Evolutionary conservation across 1,140 invertebrate species (phyloP).

Genomic region (Physella acuta): DNA sequence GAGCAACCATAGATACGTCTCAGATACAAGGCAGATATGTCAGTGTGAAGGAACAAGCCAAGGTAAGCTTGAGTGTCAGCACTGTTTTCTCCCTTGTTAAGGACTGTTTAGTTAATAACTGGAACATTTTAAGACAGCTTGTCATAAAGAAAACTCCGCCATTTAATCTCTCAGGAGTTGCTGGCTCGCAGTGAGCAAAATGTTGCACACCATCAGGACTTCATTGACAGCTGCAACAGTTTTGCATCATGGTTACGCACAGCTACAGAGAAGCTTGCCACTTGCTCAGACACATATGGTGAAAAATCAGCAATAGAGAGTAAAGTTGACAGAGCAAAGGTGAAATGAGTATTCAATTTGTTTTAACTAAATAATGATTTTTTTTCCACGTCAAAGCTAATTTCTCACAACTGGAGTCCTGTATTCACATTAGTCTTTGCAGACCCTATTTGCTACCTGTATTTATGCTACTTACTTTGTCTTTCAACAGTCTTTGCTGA

Average conservation of each 20-base stretch:
- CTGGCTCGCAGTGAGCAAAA: conserved; percentile 57
- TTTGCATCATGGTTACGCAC: conserved; percentile 88
- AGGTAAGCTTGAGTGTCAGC: conserved; percentile 63
- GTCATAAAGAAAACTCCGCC: too few species aligned
- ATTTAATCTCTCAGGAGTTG: conserved; percentile 62
- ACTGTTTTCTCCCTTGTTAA: too few species aligned
- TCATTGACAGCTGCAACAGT: conserved; percentile 77
- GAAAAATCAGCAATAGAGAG: conserved; percentile 82
- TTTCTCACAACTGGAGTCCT: too few species aligned
- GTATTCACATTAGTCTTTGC: too few species aligned
- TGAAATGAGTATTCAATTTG: conserved; percentile 29
- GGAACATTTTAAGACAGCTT: too few species aligned
- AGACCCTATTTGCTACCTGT: too few species aligned
- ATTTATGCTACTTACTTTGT: too few species aligned
- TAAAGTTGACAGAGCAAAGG: conserved; percentile 78
- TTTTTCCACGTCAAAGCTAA: not conserved
- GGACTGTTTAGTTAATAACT: too few species aligned
- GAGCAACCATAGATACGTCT: conserved; percentile 78
- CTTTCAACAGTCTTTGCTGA: conserved; percentile 39
- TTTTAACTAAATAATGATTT: not conserved
- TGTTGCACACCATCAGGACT: conserved; percentile 64
- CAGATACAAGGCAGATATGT: conserved; percentile 81
- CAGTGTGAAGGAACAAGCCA: conserved; percentile 72
- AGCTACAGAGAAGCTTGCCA: conserved; percentile 85
- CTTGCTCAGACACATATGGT: conserved; percentile 90